These are phyloP conservation scores for Lycodopsis pacificus DNA, from an alignment of 2,797 vertebrate genomes.

Conservation along the genomic window DNA sequence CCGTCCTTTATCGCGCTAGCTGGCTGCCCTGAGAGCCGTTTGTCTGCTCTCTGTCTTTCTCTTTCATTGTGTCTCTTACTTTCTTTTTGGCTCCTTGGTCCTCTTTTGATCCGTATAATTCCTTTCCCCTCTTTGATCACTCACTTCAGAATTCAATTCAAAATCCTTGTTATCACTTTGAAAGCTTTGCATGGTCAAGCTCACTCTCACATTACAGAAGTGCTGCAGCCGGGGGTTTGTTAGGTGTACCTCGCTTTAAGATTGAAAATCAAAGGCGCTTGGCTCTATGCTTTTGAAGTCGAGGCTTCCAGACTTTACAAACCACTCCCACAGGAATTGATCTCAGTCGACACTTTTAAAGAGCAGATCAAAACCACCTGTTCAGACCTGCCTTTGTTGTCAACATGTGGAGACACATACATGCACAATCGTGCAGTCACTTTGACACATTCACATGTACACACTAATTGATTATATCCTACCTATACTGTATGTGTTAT, in stretches of 20 bases:
- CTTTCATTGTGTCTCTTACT: slow-evolving; percentile 27
- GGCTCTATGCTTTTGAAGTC: slow-evolving; percentile 53
- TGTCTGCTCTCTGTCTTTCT: slow-evolving; percentile 50
- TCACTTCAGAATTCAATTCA: slow-evolving; percentile 50
- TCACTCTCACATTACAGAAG: slow-evolving; percentile 44
- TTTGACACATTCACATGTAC: neutral
- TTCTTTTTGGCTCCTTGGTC: slow-evolving; percentile 10
- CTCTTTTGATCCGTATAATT: slow-evolving; percentile 49
- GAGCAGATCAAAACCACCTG: slow-evolving; percentile 6
- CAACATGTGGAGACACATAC: neutral
- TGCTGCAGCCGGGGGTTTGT: slow-evolving; percentile 43
- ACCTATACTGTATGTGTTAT: too few relatives aligned
- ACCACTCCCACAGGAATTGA: slow-evolving; percentile 31
- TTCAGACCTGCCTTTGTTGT: slow-evolving; percentile 1
- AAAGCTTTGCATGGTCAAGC: slow-evolving; percentile 55
- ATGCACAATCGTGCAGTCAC: neutral
- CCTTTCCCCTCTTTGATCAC: slow-evolving; percentile 31
- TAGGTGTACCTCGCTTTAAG: slow-evolving; percentile 34
- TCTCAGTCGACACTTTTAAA: slow-evolving; percentile 3
- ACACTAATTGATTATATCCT: neutral
- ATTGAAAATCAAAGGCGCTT: slow-evolving; percentile 44
- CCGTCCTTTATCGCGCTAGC: slow-evolving; percentile 73
- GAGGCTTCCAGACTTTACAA: slow-evolving; percentile 25
- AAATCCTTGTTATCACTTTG: slow-evolving; percentile 50
- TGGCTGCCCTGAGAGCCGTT: slow-evolving; percentile 56